Conservation (phyloP, 1,140 invertebrate genomes). For the Lucilia sericata region DNA sequence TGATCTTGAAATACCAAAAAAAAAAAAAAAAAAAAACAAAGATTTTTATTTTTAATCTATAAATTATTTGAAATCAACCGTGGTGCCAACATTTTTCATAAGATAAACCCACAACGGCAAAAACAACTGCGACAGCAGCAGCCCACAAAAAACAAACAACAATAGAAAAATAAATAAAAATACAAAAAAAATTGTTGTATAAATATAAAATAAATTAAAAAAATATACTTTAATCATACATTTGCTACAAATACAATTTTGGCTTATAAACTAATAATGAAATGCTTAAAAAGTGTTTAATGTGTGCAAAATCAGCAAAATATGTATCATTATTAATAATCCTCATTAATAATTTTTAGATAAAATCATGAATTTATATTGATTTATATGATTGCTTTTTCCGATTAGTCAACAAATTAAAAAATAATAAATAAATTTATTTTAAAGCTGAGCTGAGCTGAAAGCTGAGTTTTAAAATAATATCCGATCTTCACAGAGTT, state of each 20-base stretch:
- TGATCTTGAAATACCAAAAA: constrained; percentile 11
- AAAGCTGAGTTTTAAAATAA: too few species aligned
- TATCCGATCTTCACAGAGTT: too few species aligned
- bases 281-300: too few species aligned
- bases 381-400: too few species aligned
- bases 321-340: too few species aligned
- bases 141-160: background rate
- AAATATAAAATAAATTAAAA: background rate
- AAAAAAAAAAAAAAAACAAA: background rate
- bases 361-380: too few species aligned
- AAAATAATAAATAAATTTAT: too few species aligned
- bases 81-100: constrained; percentile 6
- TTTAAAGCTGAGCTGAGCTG: too few species aligned
- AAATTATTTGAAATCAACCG: constrained; percentile 6
- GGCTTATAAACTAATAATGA: too few species aligned
- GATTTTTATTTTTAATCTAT: constrained; percentile 19
- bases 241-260: background rate
- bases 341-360: too few species aligned
- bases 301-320: too few species aligned
- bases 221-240: background rate
- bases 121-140: background rate
- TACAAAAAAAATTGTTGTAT: background rate
- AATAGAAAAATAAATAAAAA: constrained; percentile 1
- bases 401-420: too few species aligned
- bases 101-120: background rate